Conservation (phyloP, 2,888 invertebrate species). For the Polymixis flavicincta region DNA sequence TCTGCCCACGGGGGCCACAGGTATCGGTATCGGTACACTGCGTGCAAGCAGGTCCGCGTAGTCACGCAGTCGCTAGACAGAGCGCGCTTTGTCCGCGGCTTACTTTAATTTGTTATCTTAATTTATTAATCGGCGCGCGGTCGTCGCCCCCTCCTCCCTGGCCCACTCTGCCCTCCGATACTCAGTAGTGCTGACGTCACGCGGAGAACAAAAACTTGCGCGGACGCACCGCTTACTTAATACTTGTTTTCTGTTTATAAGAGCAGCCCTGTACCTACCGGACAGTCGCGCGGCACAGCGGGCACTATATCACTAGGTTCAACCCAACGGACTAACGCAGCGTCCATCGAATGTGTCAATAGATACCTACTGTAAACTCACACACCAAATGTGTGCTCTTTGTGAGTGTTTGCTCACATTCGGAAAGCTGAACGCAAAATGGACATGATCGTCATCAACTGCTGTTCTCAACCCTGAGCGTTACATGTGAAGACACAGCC, state of each 20-base stretch:
- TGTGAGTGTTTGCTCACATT: not conserved
- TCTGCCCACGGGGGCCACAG: not conserved
- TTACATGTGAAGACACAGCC: not conserved
- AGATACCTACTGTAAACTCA: not conserved
- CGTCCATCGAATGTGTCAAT: no score
- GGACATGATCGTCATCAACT: not conserved
- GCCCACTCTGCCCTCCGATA: conserved; percentile 18
- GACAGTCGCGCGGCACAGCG: not conserved
- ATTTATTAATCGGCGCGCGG: conserved; percentile 79
- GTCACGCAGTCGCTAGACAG: conserved; percentile 67
- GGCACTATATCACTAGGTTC: not conserved
- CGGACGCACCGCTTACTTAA: conserved; percentile 44
- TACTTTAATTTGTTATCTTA: conserved; percentile 83
- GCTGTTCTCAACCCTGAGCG: no score
- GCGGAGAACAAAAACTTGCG: conserved; percentile 42
- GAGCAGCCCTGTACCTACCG: conserved; percentile 11
- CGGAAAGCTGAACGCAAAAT: not conserved
- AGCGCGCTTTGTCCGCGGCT: conserved; percentile 73
- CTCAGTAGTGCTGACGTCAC: conserved; percentile 57
- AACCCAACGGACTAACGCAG: not conserved
- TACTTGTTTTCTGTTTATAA: conserved; percentile 45
- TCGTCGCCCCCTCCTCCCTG: conserved; percentile 45
- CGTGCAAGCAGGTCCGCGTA: conserved; percentile 1
- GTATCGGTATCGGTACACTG: not conserved
- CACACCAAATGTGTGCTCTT: not conserved